A percentile compares a stretch with the other conserved stretches of the same genome.
phyloP scores from a whole-genome alignment of 2,113 vertebrate species.

The Onychostoma macrolepis region DNA sequence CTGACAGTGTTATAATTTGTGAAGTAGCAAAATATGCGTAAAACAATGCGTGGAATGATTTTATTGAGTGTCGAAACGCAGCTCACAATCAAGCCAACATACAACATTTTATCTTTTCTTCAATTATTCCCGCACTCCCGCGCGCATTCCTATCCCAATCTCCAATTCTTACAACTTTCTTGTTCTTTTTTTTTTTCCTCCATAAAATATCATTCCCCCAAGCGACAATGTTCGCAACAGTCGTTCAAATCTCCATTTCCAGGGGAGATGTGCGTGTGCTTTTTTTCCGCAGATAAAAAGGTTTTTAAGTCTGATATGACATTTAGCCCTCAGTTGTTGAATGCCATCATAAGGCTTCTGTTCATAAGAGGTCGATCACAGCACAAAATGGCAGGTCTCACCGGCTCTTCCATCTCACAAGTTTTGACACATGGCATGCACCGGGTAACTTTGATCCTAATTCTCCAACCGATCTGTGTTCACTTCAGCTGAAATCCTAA shows the following conservation, averaged over 20 bases:
- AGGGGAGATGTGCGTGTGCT: constrained; percentile 54
- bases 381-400: constrained; percentile 96
- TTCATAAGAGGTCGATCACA: constrained; percentile 83
- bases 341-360: constrained; percentile 79
- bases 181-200: constrained; percentile 6
- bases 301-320: constrained; percentile 74
- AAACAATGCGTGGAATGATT: neutral
- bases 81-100: neutral
- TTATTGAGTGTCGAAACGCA: neutral
- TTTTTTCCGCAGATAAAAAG: constrained; percentile 57
- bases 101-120: constrained; percentile 57
- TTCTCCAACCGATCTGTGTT: constrained; percentile 67
- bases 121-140: constrained; percentile 56
- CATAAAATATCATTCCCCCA: constrained; percentile 47
- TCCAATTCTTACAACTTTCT: constrained; percentile 65
- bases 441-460: constrained; percentile 76
- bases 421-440: constrained; percentile 81
- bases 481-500: constrained; percentile 60
- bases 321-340: constrained; percentile 74
- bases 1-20: constrained; percentile 8
- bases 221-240: constrained; percentile 50
- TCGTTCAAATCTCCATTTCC: constrained; percentile 55
- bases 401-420: constrained; percentile 83
- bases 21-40: neutral
- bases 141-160: constrained; percentile 53